Conservation (phyloP, 2,888 invertebrate genomes). For the Agonopterix alstromeriana region DNA sequence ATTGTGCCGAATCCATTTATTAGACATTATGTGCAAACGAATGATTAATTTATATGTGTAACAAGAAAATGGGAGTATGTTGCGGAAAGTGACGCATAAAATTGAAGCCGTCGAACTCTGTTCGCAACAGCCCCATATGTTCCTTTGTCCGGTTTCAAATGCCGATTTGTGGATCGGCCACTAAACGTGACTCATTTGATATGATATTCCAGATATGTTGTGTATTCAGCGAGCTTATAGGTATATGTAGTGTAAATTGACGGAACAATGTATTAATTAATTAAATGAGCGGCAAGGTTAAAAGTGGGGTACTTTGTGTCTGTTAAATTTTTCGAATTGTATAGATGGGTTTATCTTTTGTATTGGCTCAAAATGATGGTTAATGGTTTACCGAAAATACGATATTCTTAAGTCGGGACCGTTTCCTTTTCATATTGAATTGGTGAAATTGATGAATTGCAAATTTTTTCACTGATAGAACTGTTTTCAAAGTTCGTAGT, state of each 20-base stretch:
- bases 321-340: no score
- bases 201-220: slow-evolving; percentile 41
- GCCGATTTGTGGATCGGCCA: slow-evolving; percentile 51
- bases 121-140: slow-evolving; percentile 37
- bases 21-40: neutral
- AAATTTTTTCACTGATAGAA: no score
- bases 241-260: slow-evolving; percentile 1
- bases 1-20: no score
- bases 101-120: slow-evolving; percentile 51
- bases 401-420: no score
- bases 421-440: no score
- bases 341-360: no score
- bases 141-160: slow-evolving; percentile 59
- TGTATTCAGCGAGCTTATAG: slow-evolving; percentile 12
- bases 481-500: no score
- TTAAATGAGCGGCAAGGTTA: slow-evolving; percentile 1
- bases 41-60: slow-evolving; percentile 1
- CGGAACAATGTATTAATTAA: slow-evolving; percentile 1
- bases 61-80: slow-evolving; percentile 17
- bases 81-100: slow-evolving; percentile 53
- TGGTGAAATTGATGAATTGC: no score
- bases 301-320: no score
- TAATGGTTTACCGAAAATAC: no score
- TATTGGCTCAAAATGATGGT: no score
- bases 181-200: slow-evolving; percentile 52